Conservation (phyloP, 2,888 invertebrate species). For the Orthosia incerta region DNA sequence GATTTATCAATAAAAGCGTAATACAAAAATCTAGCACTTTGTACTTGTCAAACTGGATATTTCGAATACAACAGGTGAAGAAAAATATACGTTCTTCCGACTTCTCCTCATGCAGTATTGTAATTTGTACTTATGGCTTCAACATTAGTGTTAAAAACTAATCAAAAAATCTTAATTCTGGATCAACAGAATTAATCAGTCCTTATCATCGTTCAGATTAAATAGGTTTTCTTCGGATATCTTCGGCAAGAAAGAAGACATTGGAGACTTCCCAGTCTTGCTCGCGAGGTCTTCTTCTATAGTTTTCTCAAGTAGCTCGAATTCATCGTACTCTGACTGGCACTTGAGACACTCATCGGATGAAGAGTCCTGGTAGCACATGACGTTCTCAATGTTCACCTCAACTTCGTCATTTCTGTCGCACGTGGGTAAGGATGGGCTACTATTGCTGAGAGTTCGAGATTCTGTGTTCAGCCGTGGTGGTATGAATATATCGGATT, state of each 20-base stretch:
- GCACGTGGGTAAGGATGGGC: conserved; percentile 77
- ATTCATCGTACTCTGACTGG: conserved; percentile 81
- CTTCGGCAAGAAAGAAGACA: conserved; percentile 80
- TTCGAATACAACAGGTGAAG: conserved; percentile 25
- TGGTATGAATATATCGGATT: conserved; percentile 76
- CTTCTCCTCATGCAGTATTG: conserved; percentile 47
- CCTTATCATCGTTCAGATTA: conserved; percentile 77
- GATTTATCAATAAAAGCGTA: conserved; percentile 41
- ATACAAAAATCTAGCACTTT: conserved; percentile 58
- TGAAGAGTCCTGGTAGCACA: conserved; percentile 87
- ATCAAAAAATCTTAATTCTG: conserved; percentile 59
- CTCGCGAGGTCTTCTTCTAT: conserved; percentile 83
- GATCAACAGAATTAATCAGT: conserved; percentile 69
- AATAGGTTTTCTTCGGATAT: conserved; percentile 87
- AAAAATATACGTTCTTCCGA: conserved; percentile 9
- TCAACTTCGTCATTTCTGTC: conserved; percentile 79
- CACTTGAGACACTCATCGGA: conserved; percentile 86
- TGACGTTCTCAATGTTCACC: conserved; percentile 85
- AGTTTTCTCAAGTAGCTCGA: conserved; percentile 82
- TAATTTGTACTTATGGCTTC: conserved; percentile 70
- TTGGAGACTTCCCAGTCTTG: conserved; percentile 63
- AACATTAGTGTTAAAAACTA: conserved; percentile 56
- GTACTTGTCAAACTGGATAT: conserved; percentile 63
- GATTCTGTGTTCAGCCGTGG: conserved; percentile 73
- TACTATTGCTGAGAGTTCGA: conserved; percentile 82